These are phyloP conservation scores for Hydraecia micacea DNA, from an alignment of 2,888 invertebrate species.

Conservation along the genomic window DNA sequence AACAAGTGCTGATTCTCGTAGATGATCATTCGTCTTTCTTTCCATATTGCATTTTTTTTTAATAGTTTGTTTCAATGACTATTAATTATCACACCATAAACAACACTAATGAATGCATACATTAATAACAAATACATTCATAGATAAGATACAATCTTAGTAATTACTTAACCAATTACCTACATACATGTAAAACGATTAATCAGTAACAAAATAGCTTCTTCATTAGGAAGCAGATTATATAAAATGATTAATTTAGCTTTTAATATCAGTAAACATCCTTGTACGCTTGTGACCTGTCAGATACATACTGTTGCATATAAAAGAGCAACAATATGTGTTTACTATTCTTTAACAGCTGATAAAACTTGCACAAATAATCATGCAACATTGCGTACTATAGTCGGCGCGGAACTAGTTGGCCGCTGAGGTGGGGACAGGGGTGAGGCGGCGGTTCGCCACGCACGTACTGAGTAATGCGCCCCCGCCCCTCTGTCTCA, in stretches of 20 bases:
- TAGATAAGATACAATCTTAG: constrained; percentile 2
- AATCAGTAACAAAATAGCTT: constrained; percentile 16
- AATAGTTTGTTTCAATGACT: not conserved
- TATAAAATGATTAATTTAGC: not conserved
- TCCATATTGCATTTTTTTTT: no score
- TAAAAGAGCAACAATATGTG: not conserved
- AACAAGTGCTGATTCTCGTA: no score
- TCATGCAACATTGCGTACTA: not conserved
- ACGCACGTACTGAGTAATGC: no score
- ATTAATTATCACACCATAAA: not conserved
- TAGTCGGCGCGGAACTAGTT: no score
- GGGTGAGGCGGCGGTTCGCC: no score
- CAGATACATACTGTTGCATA: not conserved
- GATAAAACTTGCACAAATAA: constrained; percentile 11
- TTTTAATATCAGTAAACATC: constrained; percentile 20
- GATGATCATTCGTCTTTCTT: no score
- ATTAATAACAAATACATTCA: constrained; percentile 6
- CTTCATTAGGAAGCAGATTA: constrained; percentile 22
- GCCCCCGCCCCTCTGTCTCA: no score
- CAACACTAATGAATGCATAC: not conserved
- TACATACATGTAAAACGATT: constrained; percentile 13
- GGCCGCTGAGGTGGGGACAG: no score
- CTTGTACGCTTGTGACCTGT: not conserved
- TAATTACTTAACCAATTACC: constrained; percentile 12
- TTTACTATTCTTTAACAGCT: not conserved